Conservation (phyloP, 2,113 vertebrate genomes). For the Burhinus bistriatus region DNA sequence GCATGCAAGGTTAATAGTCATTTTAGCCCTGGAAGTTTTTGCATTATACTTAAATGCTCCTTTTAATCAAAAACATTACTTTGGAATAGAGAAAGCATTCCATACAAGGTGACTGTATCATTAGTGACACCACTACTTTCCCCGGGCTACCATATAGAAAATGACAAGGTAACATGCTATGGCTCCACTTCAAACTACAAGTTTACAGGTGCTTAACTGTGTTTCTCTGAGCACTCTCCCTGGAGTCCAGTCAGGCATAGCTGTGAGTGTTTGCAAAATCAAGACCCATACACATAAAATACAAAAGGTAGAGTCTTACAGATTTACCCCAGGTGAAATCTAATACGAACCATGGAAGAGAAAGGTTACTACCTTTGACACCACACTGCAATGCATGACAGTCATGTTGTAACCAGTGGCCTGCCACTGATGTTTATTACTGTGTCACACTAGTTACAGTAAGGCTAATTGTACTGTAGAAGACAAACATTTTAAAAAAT, state of each 20-base stretch:
- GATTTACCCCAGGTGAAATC: conserved; percentile 41
- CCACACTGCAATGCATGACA: conserved; percentile 68
- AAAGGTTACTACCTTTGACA: conserved; percentile 65
- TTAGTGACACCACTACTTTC: background rate
- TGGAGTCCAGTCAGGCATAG: background rate
- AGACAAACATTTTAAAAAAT: conserved; percentile 75
- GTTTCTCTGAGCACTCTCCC: background rate
- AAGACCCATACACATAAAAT: background rate
- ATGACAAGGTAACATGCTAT: background rate
- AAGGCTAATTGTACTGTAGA: conserved; percentile 78
- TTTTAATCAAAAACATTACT: background rate
- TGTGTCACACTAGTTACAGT: conserved; percentile 77
- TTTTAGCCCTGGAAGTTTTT: conserved; percentile 7
- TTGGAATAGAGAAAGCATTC: background rate
- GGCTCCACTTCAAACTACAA: background rate
- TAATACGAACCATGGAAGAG: conserved; percentile 47
- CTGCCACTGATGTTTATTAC: conserved; percentile 81
- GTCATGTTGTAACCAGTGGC: conserved; percentile 78
- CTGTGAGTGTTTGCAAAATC: background rate
- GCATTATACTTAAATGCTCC: background rate
- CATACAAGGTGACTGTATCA: background rate
- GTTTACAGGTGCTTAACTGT: background rate
- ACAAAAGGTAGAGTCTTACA: background rate
- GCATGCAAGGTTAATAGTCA: background rate
- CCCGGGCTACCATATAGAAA: background rate